Evolutionary conservation across 2,797 vertebrate species (phyloP), one percentile per base, ranked within the genome.

Genomic region (Triplophysa bombifrons): DNA sequence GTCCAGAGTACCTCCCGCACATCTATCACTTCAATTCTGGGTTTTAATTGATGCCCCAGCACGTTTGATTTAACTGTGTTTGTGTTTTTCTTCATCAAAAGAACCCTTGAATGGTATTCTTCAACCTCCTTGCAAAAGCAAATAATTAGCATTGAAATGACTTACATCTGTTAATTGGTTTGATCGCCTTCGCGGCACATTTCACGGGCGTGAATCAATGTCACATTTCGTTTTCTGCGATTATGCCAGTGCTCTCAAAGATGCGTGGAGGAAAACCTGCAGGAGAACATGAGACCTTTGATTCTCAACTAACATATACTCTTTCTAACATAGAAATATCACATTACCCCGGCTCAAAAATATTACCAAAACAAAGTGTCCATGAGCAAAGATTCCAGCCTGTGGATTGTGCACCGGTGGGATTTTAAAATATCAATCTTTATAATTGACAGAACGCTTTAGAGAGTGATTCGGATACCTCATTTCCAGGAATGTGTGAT

Each of bases 101-200:
- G 44, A 68, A 64, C 13, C 8, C 25, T 48, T 75, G 16, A 4
- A 6, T 50, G 30, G 56, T 22, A 44, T 44, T 7, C 12, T 16
- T 8, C 13, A 51, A 27, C 6, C 20, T 51, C 30, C 64, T 30
- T 14, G 51, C 38, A 48, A 68, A 68, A 58, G 38, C 38, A 68
- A 68, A 67, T 48, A 30, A 68, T 68, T 41, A 34, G 64, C 53
- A 20, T 46, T 46, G 64, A 58, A 46, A 76, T 48, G 2, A 46
- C 53, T 68, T 68, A 7, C 27, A 10, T 27, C 4, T 9, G 41
- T 48, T 34, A 34, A 68, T 50, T 50, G 41, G 53, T 63, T 79
- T 79, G 69, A 65, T 72, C 46, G 51, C 51, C 65, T n/a, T 69
- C 56, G 12, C 48, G 44, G 48, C 70, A 16, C 55, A 48, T 67